phyloP scores from a whole-genome alignment of 2,113 vertebrate species.

The Crotalus horridus region DNA sequence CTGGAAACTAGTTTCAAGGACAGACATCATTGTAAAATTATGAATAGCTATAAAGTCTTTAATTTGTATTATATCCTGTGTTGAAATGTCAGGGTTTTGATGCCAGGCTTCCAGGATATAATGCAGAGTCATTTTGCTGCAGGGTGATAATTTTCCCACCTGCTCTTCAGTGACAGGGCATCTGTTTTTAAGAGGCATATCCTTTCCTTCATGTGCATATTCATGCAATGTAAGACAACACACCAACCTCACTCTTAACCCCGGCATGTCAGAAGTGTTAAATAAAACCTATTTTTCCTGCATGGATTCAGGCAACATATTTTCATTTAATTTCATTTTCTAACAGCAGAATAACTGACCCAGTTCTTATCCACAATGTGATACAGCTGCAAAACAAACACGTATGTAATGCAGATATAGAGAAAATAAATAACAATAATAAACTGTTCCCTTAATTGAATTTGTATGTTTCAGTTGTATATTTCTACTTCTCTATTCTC shows the following conservation, averaged over 20 bases:
- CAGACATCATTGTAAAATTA: conserved; percentile 36
- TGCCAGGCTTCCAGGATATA: neutral
- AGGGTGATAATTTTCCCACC: neutral
- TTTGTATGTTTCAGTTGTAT: neutral
- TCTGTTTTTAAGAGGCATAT: neutral
- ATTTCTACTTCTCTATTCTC: neutral
- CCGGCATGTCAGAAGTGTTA: neutral
- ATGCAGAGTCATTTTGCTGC: neutral
- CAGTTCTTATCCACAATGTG: neutral
- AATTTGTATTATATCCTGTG: neutral
- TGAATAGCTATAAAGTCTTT: conserved; percentile 10
- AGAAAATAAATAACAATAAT: neutral
- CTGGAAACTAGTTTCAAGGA: conserved; percentile 45
- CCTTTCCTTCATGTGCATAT: neutral
- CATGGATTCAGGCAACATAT: neutral
- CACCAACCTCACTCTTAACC: neutral
- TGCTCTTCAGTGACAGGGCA: neutral
- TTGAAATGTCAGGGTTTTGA: neutral
- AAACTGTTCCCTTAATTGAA: neutral
- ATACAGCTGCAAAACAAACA: neutral
- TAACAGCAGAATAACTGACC: neutral
- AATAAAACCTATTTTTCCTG: neutral
- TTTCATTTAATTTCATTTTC: neutral
- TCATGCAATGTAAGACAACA: neutral
- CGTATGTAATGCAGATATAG: neutral